Conservation (phyloP, 1,140 invertebrate genomes). For the Rhynchophorus ferrugineus region DNA sequence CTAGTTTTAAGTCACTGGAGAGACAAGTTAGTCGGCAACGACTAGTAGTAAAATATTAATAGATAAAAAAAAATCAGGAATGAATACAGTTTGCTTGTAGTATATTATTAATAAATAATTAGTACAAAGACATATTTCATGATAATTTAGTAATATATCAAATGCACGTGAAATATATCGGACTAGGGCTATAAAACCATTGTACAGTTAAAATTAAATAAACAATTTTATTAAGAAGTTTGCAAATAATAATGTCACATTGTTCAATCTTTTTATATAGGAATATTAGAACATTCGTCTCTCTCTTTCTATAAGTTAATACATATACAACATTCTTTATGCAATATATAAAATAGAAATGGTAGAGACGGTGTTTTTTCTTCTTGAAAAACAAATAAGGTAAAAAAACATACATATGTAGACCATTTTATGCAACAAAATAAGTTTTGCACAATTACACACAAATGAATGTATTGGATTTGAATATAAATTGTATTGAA, state of each 20-base stretch:
- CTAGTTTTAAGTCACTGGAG: too few species aligned
- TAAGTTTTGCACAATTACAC: conserved; percentile 29
- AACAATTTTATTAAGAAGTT: not conserved
- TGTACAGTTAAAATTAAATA: not conserved
- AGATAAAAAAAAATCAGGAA: too few species aligned
- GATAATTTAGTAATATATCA: too few species aligned
- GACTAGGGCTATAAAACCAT: too few species aligned
- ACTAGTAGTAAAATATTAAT: too few species aligned
- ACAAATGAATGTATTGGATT: conserved; percentile 32
- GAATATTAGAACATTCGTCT: not conserved
- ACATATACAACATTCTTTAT: not conserved
- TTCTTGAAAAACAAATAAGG: conserved; percentile 17
- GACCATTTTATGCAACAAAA: conserved; percentile 21
- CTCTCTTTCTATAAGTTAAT: not conserved
- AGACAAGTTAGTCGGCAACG: too few species aligned
- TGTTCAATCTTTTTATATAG: not conserved
- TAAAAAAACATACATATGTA: conserved; percentile 11
- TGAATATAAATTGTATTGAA: conserved; percentile 41
- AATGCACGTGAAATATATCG: too few species aligned
- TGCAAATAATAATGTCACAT: not conserved
- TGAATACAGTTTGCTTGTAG: too few species aligned
- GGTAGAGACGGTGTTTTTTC: not conserved
- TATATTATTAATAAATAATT: too few species aligned
- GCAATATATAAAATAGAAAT: not conserved
- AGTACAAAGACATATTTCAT: too few species aligned